These are phyloP conservation scores for Arenicola marina DNA, from an alignment of 2,888 invertebrate species.

Conservation along the genomic window DNA sequence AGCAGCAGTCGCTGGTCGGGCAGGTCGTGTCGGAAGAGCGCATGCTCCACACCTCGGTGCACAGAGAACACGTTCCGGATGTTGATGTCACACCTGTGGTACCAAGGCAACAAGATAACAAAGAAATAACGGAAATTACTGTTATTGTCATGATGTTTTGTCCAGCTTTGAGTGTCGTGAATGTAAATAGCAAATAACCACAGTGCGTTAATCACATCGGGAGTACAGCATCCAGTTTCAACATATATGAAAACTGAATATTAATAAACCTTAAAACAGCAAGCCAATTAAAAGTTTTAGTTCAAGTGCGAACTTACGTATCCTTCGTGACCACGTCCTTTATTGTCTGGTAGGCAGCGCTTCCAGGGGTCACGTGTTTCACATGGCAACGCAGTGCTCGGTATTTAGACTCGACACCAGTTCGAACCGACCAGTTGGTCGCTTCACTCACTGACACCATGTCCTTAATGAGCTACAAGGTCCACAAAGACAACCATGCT, in stretches of 20 bases:
- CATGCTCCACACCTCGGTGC: constrained; percentile 42
- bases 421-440: constrained; percentile 47
- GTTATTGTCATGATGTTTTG: too few species aligned
- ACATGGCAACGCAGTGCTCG: constrained; percentile 51
- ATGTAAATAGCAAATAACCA: too few species aligned
- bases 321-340: not conserved
- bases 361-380: constrained; percentile 19
- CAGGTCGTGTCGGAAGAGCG: constrained; percentile 31
- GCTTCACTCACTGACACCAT: constrained; percentile 55
- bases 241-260: too few species aligned
- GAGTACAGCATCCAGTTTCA: too few species aligned
- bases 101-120: too few species aligned
- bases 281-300: too few species aligned
- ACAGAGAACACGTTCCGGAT: constrained; percentile 42
- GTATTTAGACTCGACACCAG: constrained; percentile 48
- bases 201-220: too few species aligned
- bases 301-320: not conserved
- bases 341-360: constrained; percentile 6
- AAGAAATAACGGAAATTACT: too few species aligned
- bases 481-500: not conserved
- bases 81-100: not conserved
- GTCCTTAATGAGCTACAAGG: constrained; percentile 33
- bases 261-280: too few species aligned
- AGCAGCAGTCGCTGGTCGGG: not conserved
- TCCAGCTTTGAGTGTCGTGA: too few species aligned